These are phyloP conservation scores for Thereva unica DNA, from an alignment of 2,888 invertebrate genomes.

Conservation along the genomic window DNA sequence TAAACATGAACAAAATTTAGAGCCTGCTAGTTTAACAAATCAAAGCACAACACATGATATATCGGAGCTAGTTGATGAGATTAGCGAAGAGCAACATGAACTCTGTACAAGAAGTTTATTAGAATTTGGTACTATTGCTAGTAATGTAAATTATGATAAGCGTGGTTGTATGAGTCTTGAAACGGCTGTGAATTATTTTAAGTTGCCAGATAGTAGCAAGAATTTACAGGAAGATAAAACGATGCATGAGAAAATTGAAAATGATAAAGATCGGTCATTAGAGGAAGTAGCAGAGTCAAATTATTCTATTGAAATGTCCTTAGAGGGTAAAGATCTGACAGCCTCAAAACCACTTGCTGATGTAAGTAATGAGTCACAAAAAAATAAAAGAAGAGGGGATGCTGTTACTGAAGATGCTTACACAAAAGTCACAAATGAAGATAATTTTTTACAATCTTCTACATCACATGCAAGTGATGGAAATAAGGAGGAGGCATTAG, in stretches of 20 bases:
- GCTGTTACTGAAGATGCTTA: slow-evolving; percentile 5
- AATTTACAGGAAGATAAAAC: neutral
- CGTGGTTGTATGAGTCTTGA: slow-evolving; percentile 38
- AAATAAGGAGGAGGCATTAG: slow-evolving; percentile 52
- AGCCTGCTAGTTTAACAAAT: slow-evolving; percentile 49
- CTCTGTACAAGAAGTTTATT: slow-evolving; percentile 37
- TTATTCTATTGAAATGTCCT: slow-evolving; percentile 52
- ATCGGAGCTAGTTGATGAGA: slow-evolving; percentile 54
- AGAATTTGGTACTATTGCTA: slow-evolving; percentile 31
- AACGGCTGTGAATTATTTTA: slow-evolving; percentile 22
- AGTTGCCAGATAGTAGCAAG: slow-evolving; percentile 10
- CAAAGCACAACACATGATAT: slow-evolving; percentile 57
- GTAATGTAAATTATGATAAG: slow-evolving; percentile 28
- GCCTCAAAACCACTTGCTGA: slow-evolving; percentile 46
- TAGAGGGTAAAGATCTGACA: slow-evolving; percentile 49
- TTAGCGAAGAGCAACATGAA: slow-evolving; percentile 38
- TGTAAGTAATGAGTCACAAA: slow-evolving; percentile 46
- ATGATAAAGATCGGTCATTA: slow-evolving; percentile 50
- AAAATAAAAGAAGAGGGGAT: slow-evolving; percentile 44
- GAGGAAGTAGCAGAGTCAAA: slow-evolving; percentile 54
- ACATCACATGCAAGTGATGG: slow-evolving; percentile 45
- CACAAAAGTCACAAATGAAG: slow-evolving; percentile 4
- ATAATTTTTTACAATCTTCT: slow-evolving; percentile 44
- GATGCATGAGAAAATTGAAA: neutral
- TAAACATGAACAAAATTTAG: slow-evolving; percentile 8